Base-by-base conservation (phyloP, 2,888 invertebrate species). In the Helicoverpa assulta region DNA sequence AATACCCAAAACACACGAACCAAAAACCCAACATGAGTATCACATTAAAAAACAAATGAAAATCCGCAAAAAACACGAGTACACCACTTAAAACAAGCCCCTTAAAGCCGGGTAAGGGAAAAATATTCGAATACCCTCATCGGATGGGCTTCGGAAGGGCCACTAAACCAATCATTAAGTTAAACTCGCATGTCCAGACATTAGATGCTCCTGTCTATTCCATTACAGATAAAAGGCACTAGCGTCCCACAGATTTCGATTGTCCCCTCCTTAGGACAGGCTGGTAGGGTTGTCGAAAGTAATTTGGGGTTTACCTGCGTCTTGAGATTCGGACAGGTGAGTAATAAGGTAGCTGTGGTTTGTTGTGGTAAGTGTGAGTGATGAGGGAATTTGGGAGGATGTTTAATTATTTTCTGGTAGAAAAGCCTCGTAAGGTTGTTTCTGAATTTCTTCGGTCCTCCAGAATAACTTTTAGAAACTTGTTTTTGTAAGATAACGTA, bases 111-210 rank as follows among this genome's bases (percentile, higher is more conserved):
- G 67, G 61, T 60, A 60, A 73, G 68, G 74, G 66, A 73, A 81
- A 80, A 79, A 83, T 74, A 58, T 79, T 73, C 68, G 57, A 74
- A 77, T 79, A 74, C 76, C 76, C 75, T 85, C 79, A 77, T 80
- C 75, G 68, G 56, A 70, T 57, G 58, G 57, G 74, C 71, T 73
- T 71, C 67, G 71, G 60, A 76, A 76, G 78, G 73, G 67, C 72
- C 68, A 76, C 82, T 84, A 86, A 86, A 87, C 85, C 84, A 86
- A 89, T 88, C 84, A 89, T 89, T 89, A 86, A 84, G 84, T 88
- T 86, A 85, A 88, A 87, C 85, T 87, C 83, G 69, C 76, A 82
- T 80, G 79, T 78, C 81, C 80, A 81, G 80, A 81, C 87, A 86
- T 89, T 85, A 86, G 79, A 63, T 72, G 81, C 60, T 65, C 70